Percentiles rank a stretch among this genome's conserved stretches.
Conservation (phyloP, 2,113 vertebrate species). For the Xiphophorus maculatus region DNA sequence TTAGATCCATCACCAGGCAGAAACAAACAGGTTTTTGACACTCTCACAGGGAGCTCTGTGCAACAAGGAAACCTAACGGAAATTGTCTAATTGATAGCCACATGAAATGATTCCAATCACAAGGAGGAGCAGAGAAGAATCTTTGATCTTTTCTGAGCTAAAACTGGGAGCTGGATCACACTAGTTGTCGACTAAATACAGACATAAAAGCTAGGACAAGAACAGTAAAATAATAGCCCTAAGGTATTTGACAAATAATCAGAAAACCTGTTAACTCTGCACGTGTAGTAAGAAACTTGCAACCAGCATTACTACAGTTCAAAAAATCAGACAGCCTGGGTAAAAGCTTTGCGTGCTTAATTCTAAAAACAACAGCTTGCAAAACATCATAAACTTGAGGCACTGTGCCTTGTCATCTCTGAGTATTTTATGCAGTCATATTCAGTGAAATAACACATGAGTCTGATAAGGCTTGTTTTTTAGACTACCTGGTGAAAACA, state of each 20-base stretch:
- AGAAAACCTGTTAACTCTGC: too few species aligned
- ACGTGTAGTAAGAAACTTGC: too few species aligned
- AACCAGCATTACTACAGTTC: too few species aligned
- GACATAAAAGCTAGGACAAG: neutral
- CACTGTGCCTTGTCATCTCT: too few species aligned
- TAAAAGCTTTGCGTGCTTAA: too few species aligned
- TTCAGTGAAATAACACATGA: too few species aligned
- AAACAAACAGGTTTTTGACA: conserved; percentile 56
- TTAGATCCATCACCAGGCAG: conserved; percentile 48
- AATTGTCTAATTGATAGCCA: conserved; percentile 33
- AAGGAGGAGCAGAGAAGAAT: neutral
- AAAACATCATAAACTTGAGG: too few species aligned
- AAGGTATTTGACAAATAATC: neutral
- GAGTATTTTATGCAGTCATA: too few species aligned
- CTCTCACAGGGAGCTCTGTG: conserved; percentile 47
- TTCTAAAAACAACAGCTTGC: too few species aligned
- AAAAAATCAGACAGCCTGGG: too few species aligned
- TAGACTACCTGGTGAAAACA: too few species aligned
- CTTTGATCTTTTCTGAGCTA: conserved; percentile 48
- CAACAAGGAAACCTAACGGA: conserved; percentile 48
- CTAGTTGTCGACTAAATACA: conserved; percentile 5
- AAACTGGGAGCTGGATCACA: conserved; percentile 23
- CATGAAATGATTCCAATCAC: conserved; percentile 24
- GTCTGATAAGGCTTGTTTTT: too few species aligned
- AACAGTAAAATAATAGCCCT: neutral